A percentile compares a stretch with the other conserved stretches of the same genome.
Evolutionary conservation across 2,888 invertebrate genomes (phyloP).

Genomic region (Melanargia galathea): DNA sequence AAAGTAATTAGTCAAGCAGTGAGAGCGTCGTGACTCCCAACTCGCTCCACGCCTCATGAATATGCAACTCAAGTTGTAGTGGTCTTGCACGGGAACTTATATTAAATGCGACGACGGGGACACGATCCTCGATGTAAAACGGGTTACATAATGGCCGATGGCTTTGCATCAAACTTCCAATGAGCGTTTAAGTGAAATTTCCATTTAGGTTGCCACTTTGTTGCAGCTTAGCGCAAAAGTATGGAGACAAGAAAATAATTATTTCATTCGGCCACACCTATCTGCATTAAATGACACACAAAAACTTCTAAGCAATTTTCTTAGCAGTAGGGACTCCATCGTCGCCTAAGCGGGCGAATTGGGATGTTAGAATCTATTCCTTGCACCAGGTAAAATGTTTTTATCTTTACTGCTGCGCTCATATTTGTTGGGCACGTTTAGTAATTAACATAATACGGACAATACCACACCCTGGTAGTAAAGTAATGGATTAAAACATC

Average conservation of each 20-base stretch:
- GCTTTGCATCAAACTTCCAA: slow-evolving; percentile 22
- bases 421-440: too few species aligned
- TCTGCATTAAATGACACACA: neutral
- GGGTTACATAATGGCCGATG: slow-evolving; percentile 29
- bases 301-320: neutral
- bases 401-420: too few species aligned
- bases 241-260: neutral
- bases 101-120: slow-evolving; percentile 43
- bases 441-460: too few species aligned
- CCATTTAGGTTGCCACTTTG: neutral
- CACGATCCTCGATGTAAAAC: slow-evolving; percentile 36
- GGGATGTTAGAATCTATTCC: too few species aligned
- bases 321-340: too few species aligned
- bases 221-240: neutral
- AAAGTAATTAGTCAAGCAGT: slow-evolving; percentile 46
- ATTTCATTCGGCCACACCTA: neutral
- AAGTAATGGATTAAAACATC: neutral
- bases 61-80: slow-evolving; percentile 46
- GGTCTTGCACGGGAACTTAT: slow-evolving; percentile 47
- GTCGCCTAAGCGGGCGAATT: too few species aligned
- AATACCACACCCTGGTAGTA: neutral
- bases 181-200: slow-evolving; percentile 4
- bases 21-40: slow-evolving; percentile 41
- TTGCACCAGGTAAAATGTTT: too few species aligned
- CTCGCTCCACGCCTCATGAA: slow-evolving; percentile 48